Evolutionary conservation across 2,888 invertebrate species (phyloP), one percentile per base, ranked within the genome.

Genomic region (Hypena proboscidalis): DNA sequence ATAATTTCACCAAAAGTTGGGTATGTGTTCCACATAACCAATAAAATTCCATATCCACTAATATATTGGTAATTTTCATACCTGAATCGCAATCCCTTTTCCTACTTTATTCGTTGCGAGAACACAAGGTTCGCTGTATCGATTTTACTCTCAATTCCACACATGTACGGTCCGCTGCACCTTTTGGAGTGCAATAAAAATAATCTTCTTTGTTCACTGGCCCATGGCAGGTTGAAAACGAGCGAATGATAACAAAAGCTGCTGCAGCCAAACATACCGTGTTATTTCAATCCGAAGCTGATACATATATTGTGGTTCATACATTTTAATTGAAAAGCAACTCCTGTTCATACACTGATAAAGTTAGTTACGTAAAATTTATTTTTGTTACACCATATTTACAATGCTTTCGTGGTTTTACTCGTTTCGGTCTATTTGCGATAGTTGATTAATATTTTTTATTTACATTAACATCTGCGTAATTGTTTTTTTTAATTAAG

Each of bases 121-220:
- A 60, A 63, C 57, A 64, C 54, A 63, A 54, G 57, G 57, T 47
- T 32, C 46, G 34, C 39, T 29, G 48, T 80, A 81, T 82, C 75
- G 77, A 80, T 80, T 84, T 76, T 74, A 60, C 78, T 77, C 82
- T 77, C 80, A 83, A 85, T 84, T 80, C 80, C 80, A 77, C 77
- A 76, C 80, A 77, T 78, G 76, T 80, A 77, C 80, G 78, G 83
- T 78, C 77, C 70, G 75, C 63, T 85, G 85, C 84, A 82, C 85
- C 80, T 83, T 85, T 84, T 77, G 75, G 74, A 73, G 79, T 76
- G 81, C 86, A 87, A 85, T 87, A 86, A 87, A 88, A 89, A 88
- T 87, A 88, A 88, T 89, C 85, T 83, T 78, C 85, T 85, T 85
- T 87, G 82, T 83, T 70, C 83, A 79, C 57, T 66, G 74, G 74